Base-by-base conservation (phyloP, 1,140 invertebrate genomes). In the Copidosoma floridanum region DNA sequence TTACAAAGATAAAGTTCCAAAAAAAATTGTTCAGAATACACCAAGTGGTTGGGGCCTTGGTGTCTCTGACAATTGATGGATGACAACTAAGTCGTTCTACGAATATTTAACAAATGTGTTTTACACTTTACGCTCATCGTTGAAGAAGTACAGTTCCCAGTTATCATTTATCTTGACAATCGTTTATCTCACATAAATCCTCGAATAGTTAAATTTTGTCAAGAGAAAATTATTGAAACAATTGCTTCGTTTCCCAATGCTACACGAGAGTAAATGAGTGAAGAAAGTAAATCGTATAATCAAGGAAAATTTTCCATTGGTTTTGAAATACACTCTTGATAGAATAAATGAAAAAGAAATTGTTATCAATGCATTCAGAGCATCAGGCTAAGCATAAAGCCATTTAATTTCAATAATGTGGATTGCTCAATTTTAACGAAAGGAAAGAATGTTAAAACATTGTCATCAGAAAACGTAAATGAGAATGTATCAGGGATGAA, bases 31-130 rank as follows among this genome's bases (percentile, higher is more conserved):
- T n/a, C n/a, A n/a, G n/a, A n/a, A n/a, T n/a, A n/a, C n/a, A n/a
- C n/a, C n/a, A n/a, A n/a, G n/a, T n/a, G n/a, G n/a, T n/a, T n/a
- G n/a, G n/a, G n/a, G n/a, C n/a, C n/a, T 75, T 18, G 77, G 79
- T 8, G 55, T 58, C 21, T 67, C 71, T 16, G 74, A 79, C 7
- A 71, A 8, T 32, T 74, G 78, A 4, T 81, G 78, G 78, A 80
- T 77, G 76, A 77, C 61, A 11, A 58, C 46, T 23, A 66, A 70
- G 61, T 65, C 68, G 1, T 82, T 81, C 66, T 80, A 71, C 59
- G 76, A 81, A 61, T 82, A 74, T 52, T 67, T 81, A 12, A 56
- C 67, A 12, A 75, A 80, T 59, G 60, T 72, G 10, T 78, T 80
- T 59, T 38, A 69, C 41, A 60, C 65, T 14, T 71, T n/a, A n/a